These are phyloP conservation scores for Phorcus lineatus DNA, from an alignment of 2,888 invertebrate species.

Conservation along the genomic window DNA sequence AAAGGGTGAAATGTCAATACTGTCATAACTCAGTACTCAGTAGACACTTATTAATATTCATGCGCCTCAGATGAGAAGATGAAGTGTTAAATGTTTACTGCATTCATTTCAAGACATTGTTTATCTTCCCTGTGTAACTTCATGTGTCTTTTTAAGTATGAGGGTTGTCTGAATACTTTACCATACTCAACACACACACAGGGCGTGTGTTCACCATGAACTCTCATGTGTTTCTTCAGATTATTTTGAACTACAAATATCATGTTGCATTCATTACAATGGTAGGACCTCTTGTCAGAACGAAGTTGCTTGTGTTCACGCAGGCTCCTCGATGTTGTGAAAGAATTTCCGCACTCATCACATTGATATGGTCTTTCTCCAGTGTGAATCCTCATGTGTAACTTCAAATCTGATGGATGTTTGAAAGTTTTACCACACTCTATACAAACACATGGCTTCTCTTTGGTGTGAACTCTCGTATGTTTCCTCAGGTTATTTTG, in stretches of 20 bases:
- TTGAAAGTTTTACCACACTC: conserved; percentile 21
- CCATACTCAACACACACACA: too few species aligned
- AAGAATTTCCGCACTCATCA: not conserved
- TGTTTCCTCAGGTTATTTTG: not conserved
- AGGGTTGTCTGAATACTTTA: too few species aligned
- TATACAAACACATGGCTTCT: conserved; percentile 1
- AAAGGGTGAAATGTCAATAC: too few species aligned
- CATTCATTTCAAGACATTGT: too few species aligned
- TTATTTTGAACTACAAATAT: not conserved
- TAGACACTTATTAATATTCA: too few species aligned
- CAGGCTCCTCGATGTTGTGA: not conserved
- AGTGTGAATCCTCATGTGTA: conserved; percentile 17
- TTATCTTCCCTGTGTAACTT: too few species aligned
- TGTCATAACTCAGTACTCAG: too few species aligned
- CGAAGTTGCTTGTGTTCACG: not conserved
- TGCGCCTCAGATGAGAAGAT: too few species aligned
- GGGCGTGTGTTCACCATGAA: too few species aligned
- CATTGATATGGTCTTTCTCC: not conserved
- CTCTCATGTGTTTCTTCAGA: not conserved
- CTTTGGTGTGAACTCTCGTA: not conserved
- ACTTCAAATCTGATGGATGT: not conserved
- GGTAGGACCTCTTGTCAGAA: not conserved
- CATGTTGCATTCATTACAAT: not conserved
- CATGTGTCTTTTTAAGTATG: too few species aligned
- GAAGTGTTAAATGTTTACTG: too few species aligned